Conservation (phyloP, 2,888 invertebrate genomes). For the Harmothoe impar region DNA sequence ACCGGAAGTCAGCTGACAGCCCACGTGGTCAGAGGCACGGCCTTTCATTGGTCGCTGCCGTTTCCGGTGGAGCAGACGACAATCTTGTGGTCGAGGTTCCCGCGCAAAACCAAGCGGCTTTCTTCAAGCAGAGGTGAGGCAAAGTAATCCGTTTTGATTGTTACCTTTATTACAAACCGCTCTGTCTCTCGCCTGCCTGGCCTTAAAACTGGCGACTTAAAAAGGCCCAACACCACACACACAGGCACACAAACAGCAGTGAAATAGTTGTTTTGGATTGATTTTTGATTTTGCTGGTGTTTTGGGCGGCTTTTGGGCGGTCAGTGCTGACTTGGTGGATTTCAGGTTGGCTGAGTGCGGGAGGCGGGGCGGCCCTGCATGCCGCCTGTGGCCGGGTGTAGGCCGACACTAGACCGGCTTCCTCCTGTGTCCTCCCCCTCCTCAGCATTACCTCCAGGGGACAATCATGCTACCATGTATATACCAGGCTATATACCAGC, state of each 20-base stretch:
- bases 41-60: slow-evolving; percentile 13
- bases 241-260: neutral
- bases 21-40: slow-evolving; percentile 42
- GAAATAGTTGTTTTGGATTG: slow-evolving; percentile 42
- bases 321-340: neutral
- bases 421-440: too few species aligned
- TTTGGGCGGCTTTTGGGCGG: neutral
- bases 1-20: slow-evolving; percentile 55
- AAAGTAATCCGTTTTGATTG: slow-evolving; percentile 42
- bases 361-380: neutral
- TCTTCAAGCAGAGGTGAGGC: slow-evolving; percentile 20
- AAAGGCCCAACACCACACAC: too few species aligned
- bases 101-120: slow-evolving; percentile 32
- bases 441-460: too few species aligned
- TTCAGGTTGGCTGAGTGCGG: neutral
- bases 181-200: slow-evolving; percentile 20
- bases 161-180: slow-evolving; percentile 43
- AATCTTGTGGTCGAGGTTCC: neutral
- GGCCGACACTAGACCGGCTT: neutral
- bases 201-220: neutral
- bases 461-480: too few species aligned
- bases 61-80: slow-evolving; percentile 49
- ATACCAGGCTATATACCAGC: too few species aligned
- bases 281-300: slow-evolving; percentile 15
- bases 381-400: neutral